A percentile compares a stretch with the other conserved stretches of the same genome.
Evolutionary conservation across 30 jellyfish, hydroid and myxozoan genomes (phyloP).

Genomic region (Mastigias papua): DNA sequence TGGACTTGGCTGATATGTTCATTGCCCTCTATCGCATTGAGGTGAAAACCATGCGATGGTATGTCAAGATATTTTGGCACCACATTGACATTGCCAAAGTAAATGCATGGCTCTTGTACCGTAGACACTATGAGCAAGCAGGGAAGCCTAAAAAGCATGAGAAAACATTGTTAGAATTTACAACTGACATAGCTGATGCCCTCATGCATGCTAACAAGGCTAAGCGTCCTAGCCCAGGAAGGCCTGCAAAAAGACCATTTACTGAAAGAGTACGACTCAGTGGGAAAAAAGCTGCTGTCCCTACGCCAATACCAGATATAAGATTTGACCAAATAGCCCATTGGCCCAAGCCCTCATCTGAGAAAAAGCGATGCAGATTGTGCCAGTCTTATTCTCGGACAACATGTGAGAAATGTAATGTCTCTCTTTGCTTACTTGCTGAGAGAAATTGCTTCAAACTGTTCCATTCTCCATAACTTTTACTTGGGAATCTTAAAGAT

Average conservation of each 20-base stretch:
- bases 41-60: neutral
- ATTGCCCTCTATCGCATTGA: constrained; percentile 54
- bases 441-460: constrained; percentile 9
- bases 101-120: neutral
- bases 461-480: constrained; percentile 28
- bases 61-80: neutral
- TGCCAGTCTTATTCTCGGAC: constrained; percentile 30
- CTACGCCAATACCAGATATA: constrained; percentile 25
- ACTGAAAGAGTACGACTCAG: neutral
- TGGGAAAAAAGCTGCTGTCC: constrained; percentile 18
- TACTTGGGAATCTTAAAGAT: neutral
- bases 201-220: constrained; percentile 25
- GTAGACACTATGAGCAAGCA: neutral
- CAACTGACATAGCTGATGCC: constrained; percentile 42
- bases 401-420: constrained; percentile 31
- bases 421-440: constrained; percentile 39
- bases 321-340: constrained; percentile 40
- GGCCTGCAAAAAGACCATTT: neutral
- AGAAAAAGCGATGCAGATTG: constrained; percentile 36
- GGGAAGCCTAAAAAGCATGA: neutral
- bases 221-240: neutral
- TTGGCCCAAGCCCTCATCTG: constrained; percentile 35
- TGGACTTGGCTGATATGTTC: constrained; percentile 82
- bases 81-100: neutral
- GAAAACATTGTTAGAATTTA: neutral